A percentile compares a stretch with the other conserved stretches of the same genome.
phyloP scores from a whole-genome alignment of 2,797 vertebrate genomes.

The Gallinago stenura region DNA sequence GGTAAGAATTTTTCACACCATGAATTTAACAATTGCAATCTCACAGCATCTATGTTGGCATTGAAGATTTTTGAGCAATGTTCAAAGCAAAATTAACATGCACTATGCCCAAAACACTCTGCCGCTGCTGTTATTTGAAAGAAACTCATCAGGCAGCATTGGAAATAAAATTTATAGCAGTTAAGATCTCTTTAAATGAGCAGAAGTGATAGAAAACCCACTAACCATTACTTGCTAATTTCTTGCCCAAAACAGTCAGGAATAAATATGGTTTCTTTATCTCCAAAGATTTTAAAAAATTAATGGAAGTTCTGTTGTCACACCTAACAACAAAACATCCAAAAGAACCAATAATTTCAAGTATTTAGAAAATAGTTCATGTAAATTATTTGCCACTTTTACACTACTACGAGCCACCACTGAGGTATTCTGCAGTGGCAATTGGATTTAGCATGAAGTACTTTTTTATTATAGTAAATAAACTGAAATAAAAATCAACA shows the following conservation, averaged over 20 bases:
- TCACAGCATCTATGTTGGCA: neutral
- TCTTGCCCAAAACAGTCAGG: neutral
- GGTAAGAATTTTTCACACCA: neutral
- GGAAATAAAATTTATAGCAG: neutral
- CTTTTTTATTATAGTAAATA: constrained; percentile 59
- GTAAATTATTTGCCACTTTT: neutral
- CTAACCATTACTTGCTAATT: neutral
- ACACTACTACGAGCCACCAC: neutral
- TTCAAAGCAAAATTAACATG: neutral
- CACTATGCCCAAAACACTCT: neutral
- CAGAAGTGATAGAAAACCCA: neutral
- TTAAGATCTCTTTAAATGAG: neutral
- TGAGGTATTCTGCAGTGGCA: neutral
- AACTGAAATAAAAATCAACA: constrained; percentile 39
- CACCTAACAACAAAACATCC: neutral
- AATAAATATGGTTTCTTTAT: neutral
- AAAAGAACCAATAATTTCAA: neutral
- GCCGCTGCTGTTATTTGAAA: constrained; percentile 16
- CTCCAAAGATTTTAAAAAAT: neutral
- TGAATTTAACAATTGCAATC: neutral
- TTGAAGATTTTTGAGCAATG: neutral
- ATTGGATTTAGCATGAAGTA: constrained; percentile 45
- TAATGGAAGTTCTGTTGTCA: neutral
- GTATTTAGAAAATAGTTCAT: neutral
- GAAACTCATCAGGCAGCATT: neutral